Conservation (phyloP, 1,140 invertebrate genomes). For the Drepana arcuata region DNA sequence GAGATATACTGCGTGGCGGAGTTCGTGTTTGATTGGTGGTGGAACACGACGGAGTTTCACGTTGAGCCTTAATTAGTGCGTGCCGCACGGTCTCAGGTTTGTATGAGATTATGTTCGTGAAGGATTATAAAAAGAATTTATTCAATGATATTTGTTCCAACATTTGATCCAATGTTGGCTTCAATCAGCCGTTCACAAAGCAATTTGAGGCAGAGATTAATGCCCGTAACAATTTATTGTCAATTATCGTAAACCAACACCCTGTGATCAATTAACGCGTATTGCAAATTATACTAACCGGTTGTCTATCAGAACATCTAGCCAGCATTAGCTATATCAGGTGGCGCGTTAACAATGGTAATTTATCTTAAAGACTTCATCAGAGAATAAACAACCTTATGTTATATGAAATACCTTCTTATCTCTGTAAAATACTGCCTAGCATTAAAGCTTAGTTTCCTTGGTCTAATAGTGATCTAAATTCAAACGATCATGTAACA, state of each 20-base stretch:
- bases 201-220: conserved; percentile 64
- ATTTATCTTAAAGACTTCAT: too few species aligned
- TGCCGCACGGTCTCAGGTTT: conserved; percentile 47
- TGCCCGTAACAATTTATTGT: conserved; percentile 65
- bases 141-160: background rate
- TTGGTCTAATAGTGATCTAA: too few species aligned
- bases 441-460: too few species aligned
- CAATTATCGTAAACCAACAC: conserved; percentile 57
- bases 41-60: conserved; percentile 53
- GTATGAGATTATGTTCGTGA: conserved; percentile 13
- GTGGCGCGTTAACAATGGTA: conserved; percentile 26
- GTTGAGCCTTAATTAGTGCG: conserved; percentile 67
- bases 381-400: too few species aligned
- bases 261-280: conserved; percentile 62
- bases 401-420: too few species aligned
- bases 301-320: conserved; percentile 29
- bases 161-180: conserved; percentile 22
- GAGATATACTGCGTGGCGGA: conserved; percentile 36
- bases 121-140: background rate
- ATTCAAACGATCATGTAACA: too few species aligned
- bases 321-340: conserved; percentile 35
- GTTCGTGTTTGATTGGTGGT: conserved; percentile 42
- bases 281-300: conserved; percentile 62
- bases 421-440: too few species aligned
- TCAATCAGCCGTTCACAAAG: conserved; percentile 30